These are phyloP conservation scores for Streptopelia turtur DNA, from an alignment of 2,797 vertebrate species.

Conservation along the genomic window DNA sequence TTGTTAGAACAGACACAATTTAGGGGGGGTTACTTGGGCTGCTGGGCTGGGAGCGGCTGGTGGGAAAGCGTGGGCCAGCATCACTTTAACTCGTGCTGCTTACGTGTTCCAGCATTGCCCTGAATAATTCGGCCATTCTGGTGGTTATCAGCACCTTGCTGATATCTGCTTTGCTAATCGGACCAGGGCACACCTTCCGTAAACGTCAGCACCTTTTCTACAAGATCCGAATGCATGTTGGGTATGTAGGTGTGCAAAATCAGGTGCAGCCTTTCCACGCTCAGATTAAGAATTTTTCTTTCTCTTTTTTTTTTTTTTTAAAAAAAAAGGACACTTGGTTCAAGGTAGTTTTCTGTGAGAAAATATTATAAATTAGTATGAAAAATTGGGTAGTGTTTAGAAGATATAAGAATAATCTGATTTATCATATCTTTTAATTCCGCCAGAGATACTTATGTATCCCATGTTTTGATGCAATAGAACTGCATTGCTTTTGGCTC, in stretches of 20 bases:
- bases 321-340: neutral
- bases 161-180: neutral
- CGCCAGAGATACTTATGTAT: neutral
- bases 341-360: neutral
- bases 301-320: neutral
- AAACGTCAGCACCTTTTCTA: neutral
- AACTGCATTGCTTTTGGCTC: neutral
- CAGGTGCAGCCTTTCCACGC: neutral
- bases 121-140: rapidly evolving
- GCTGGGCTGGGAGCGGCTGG: neutral
- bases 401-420: neutral
- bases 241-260: neutral
- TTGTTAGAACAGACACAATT: neutral
- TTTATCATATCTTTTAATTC: neutral
- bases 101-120: neutral
- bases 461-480: neutral
- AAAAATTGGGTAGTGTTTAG: neutral
- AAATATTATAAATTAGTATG: neutral
- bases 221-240: rapidly evolving
- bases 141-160: neutral
- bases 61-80: neutral
- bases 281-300: neutral
- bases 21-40: neutral
- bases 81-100: rapidly evolving
- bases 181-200: neutral